Evolutionary conservation across 2,113 vertebrate genomes (phyloP).

Genomic region (Saguinus midas): DNA sequence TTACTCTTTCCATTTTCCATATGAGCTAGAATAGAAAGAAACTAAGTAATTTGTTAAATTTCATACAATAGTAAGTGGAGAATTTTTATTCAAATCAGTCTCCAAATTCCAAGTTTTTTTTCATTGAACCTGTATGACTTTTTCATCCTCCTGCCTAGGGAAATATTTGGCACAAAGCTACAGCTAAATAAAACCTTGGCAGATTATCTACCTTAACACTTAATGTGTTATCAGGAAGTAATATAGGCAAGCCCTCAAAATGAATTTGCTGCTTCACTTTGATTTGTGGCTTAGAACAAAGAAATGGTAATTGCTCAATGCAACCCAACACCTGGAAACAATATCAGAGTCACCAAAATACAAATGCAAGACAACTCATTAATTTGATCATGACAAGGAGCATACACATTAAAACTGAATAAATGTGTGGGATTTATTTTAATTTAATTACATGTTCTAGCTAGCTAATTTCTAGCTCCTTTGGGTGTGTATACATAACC

Average conservation of each 20-base stretch:
- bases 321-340: neutral
- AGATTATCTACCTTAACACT: neutral
- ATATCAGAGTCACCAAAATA: neutral
- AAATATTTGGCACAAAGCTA: neutral
- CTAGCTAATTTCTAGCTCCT: neutral
- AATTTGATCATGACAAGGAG: conserved; percentile 24
- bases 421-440: neutral
- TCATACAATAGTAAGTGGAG: neutral
- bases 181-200: neutral
- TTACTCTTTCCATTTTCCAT: neutral
- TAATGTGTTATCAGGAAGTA: neutral
- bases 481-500: neutral
- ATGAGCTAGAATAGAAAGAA: neutral
- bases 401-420: neutral
- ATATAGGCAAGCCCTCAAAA: neutral
- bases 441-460: neutral
- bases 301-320: conserved; percentile 13
- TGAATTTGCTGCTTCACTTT: neutral
- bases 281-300: conserved; percentile 12
- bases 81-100: neutral
- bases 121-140: neutral
- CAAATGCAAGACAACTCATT: neutral
- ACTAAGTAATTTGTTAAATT: neutral
- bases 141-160: neutral
- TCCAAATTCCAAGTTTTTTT: neutral